These are phyloP conservation scores for Coenobita brevimanus DNA, from an alignment of 1,140 invertebrate genomes.

Conservation along the genomic window DNA sequence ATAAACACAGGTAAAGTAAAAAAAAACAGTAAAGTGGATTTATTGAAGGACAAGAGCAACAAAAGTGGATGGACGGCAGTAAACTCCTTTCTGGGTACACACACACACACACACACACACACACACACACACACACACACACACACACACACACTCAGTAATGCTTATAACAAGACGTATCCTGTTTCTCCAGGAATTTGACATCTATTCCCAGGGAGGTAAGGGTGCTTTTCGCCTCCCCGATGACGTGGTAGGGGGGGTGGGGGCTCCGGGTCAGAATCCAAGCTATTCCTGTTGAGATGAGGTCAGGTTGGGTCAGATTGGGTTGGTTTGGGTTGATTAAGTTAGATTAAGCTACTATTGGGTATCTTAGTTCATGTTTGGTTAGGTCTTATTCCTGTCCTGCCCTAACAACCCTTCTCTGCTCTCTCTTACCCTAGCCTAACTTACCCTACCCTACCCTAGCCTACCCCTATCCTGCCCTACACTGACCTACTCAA, in stretches of 20 bases:
- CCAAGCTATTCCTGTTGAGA: constrained; percentile 30
- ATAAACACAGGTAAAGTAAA: too few species aligned
- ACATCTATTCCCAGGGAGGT: constrained; percentile 26
- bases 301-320: background rate
- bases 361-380: background rate
- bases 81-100: too few species aligned
- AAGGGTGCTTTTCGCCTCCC: constrained; percentile 32
- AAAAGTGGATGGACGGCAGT: too few species aligned
- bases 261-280: constrained; percentile 27
- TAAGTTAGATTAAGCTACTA: background rate
- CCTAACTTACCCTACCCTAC: too few species aligned
- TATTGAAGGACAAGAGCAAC: too few species aligned
- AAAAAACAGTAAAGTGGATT: too few species aligned
- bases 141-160: background rate
- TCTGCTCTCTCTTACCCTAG: too few species aligned
- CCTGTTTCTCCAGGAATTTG: constrained; percentile 19
- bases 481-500: background rate
- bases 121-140: too few species aligned
- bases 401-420: too few species aligned
- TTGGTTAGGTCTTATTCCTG: too few species aligned
- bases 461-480: background rate
- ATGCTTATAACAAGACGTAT: constrained; percentile 72
- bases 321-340: background rate
- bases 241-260: constrained; percentile 33
- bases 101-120: too few species aligned